Base-by-base conservation (phyloP, 2,888 invertebrate species). In the Rotaria magnacalcarata region DNA sequence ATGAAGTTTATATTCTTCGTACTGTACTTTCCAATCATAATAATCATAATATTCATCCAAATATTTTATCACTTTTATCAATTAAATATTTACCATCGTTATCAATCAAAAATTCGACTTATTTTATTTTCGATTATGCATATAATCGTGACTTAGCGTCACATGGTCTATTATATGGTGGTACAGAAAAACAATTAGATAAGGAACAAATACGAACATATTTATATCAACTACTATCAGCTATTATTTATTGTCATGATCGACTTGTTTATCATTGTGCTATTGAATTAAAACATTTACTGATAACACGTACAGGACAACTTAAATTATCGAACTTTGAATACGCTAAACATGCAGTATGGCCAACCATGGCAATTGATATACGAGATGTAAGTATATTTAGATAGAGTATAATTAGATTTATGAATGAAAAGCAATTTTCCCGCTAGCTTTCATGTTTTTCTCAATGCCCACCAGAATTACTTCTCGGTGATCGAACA, bases 121-220 rank as follows among this genome's bases (percentile, higher is more conserved):
- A 67, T 67, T 19, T 34, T 34, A 67, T 67, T 67, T 67, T 67
- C 24, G 67, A 67, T 41, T 67, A 67, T 67, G 67, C 67, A 67
- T 0, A 34, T 34, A 34, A 67, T 67, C 67, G 67, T 19, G 67
- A 67, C 34, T 34, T 67, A 67, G 67, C 67, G 7, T 34, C 67
- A 67, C 34, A 67, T 67, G 67, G 67, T 19, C 34, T 67, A 67
- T 34, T 67, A 67, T 67, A 67, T 67, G 67, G 67, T 67, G 67
- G 67, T 19, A 67, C 67, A 16, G 67, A 67, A 34, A 67, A 34
- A 67, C 67, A 67, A 67, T 34, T 67, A 34, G 34, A 34, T 7
- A 34, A 67, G 19, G 67, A 67, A 67, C 67, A 67, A 67, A 67
- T 67, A 34, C 34, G 34, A 34, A 67, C 67, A 27, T 67, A 67